These are phyloP conservation scores for Thelaira solivaga DNA, from an alignment of 2,888 invertebrate species.

Conservation along the genomic window DNA sequence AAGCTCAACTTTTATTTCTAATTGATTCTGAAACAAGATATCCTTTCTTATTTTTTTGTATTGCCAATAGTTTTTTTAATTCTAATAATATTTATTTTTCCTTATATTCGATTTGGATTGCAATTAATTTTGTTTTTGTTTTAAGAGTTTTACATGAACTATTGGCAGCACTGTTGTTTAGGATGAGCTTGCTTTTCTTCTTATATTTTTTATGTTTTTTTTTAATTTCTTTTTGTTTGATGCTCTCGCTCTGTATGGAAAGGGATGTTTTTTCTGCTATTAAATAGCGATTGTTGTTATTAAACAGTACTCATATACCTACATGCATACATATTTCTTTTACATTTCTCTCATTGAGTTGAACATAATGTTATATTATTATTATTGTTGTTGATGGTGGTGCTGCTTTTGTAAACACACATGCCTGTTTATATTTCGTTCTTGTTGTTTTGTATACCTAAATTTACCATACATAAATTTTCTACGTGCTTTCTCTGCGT, in stretches of 20 bases:
- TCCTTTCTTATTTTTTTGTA: no score
- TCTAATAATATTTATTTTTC: no score
- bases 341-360: constrained; percentile 10
- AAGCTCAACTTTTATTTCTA: no score
- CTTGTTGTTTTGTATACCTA: constrained; percentile 1
- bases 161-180: not conserved
- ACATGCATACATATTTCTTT: not conserved
- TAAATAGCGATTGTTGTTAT: not conserved
- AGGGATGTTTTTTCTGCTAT: constrained; percentile 1
- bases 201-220: not conserved
- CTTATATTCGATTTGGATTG: no score
- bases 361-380: constrained; percentile 2
- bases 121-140: not conserved
- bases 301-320: not conserved
- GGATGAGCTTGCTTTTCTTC: not conserved
- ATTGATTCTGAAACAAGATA: no score
- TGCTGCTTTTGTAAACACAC: constrained; percentile 7
- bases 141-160: not conserved
- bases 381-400: constrained; percentile 13
- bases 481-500: constrained; percentile 21
- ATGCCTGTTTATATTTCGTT: not conserved
- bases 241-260: not conserved
- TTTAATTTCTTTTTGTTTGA: not conserved
- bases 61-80: no score
- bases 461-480: constrained; percentile 23